A percentile compares a stretch with the other conserved stretches of the same genome.
Conservation (phyloP, 1,140 invertebrate species). For the Drosophila asahinai region DNA sequence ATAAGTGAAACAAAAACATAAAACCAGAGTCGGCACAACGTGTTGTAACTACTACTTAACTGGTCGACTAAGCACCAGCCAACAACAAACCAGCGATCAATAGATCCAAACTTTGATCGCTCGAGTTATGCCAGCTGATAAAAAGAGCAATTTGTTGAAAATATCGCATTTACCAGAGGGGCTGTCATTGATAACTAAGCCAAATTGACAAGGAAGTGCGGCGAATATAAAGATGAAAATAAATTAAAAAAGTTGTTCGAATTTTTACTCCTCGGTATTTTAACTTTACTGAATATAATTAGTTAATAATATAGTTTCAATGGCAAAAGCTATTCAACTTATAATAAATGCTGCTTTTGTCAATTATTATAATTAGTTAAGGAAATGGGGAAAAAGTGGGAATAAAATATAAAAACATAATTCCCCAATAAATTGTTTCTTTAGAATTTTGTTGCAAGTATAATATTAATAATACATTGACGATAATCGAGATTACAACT, state of each 20-base stretch:
- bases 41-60: conserved; percentile 54
- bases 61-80: conserved; percentile 28
- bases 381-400: no score
- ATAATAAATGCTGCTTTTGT: no score
- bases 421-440: no score
- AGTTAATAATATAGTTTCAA: no score
- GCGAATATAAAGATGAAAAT: background rate
- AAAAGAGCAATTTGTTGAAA: conserved; percentile 11
- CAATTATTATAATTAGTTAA: no score
- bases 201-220: conserved; percentile 2
- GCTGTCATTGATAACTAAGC: conserved; percentile 19
- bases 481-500: background rate
- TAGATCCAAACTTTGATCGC: conserved; percentile 10
- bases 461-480: background rate
- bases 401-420: no score
- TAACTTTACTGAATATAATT: background rate
- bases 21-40: conserved; percentile 14
- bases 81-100: conserved; percentile 18
- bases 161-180: background rate
- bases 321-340: no score
- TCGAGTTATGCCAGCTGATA: conserved; percentile 24
- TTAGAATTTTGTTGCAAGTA: background rate
- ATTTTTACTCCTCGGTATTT: background rate
- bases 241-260: background rate
- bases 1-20: background rate